These are phyloP conservation scores for Perdita meconis DNA, from an alignment of 2,888 invertebrate species.

Conservation along the genomic window DNA sequence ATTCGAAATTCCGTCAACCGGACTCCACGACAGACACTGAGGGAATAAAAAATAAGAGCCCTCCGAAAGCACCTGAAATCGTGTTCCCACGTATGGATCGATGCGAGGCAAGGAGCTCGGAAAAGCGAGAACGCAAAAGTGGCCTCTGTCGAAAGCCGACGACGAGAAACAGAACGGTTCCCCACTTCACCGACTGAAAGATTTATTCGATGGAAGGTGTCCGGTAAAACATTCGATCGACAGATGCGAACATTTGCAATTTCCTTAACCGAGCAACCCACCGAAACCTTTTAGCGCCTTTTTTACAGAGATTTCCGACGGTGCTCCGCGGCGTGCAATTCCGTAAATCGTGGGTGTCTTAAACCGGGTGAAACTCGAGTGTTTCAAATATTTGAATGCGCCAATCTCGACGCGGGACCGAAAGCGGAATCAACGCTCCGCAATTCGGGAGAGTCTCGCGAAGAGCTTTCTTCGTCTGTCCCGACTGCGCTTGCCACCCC, in stretches of 20 bases:
- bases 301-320: not conserved
- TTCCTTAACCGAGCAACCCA: not conserved
- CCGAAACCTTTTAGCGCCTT: not conserved
- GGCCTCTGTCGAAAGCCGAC: slow-evolving; percentile 9
- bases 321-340: not conserved
- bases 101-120: not conserved
- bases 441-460: slow-evolving; percentile 9
- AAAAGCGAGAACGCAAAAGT: slow-evolving; percentile 2
- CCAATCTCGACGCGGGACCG: not conserved
- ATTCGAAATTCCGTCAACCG: too few species aligned
- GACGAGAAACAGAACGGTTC: slow-evolving; percentile 6
- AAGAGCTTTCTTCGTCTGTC: slow-evolving; percentile 6
- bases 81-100: not conserved
- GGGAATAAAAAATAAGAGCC: not conserved
- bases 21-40: not conserved
- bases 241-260: not conserved
- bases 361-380: too few species aligned
- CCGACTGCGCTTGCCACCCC: slow-evolving; percentile 19
- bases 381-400: too few species aligned
- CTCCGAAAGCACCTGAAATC: not conserved
- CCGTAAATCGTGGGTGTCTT: not conserved
- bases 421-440: too few species aligned
- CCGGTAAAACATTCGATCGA: slow-evolving; percentile 4
- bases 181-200: not conserved
- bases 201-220: slow-evolving; percentile 12